phyloP scores from a whole-genome alignment of 2,888 invertebrate species.

The Drosophila sordidula region DNA sequence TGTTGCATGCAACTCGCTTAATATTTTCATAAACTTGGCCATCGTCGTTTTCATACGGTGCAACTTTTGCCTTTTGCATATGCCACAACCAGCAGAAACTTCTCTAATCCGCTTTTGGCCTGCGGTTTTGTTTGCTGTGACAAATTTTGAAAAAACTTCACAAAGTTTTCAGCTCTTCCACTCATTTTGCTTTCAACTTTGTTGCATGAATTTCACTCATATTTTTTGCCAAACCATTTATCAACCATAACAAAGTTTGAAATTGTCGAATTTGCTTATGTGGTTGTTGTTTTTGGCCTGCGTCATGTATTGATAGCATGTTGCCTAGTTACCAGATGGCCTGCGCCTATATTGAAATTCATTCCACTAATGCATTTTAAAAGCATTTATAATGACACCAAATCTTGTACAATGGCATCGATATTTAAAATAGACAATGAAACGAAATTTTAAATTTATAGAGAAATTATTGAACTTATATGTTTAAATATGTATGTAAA shows the following conservation, averaged over 20 bases:
- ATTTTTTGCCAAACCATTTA: conserved; percentile 37
- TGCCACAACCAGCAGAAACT: conserved; percentile 11
- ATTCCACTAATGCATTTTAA: conserved; percentile 13
- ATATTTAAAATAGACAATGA: neutral
- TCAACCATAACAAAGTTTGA: conserved; percentile 43
- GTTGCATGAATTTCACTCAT: conserved; percentile 20
- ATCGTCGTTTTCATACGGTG: conserved; percentile 37
- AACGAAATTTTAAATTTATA: neutral
- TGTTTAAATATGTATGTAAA: too few species aligned
- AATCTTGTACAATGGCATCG: neutral
- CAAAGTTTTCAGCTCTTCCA: conserved; percentile 41
- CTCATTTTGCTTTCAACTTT: conserved; percentile 48
- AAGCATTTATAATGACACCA: conserved; percentile 18
- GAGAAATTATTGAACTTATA: too few species aligned
- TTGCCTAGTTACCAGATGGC: neutral
- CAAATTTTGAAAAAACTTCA: conserved; percentile 49
- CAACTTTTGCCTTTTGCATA: conserved; percentile 21
- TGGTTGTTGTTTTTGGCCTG: neutral
- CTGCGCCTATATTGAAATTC: neutral
- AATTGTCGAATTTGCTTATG: conserved; percentile 15
- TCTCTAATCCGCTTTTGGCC: conserved; percentile 55
- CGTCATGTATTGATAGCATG: conserved; percentile 13
- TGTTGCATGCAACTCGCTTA: conserved; percentile 30
- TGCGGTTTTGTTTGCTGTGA: conserved; percentile 42
- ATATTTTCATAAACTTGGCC: conserved; percentile 53